Conservation (phyloP, 2,113 vertebrate species). For the Bos taurus region DNA sequence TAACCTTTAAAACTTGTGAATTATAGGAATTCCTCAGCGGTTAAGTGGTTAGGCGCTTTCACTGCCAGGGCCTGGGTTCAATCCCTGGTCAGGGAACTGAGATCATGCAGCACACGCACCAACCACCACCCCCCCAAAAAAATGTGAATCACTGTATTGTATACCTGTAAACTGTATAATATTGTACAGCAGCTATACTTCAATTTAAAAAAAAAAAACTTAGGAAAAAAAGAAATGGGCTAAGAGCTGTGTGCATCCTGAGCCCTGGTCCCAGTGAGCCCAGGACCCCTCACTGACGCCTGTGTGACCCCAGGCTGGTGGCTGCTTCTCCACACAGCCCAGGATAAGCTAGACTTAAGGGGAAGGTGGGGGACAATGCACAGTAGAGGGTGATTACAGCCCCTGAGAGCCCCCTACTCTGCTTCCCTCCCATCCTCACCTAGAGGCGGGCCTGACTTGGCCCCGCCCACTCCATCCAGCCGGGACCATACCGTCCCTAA, state of each 20-base stretch:
- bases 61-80: neutral
- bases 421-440: neutral
- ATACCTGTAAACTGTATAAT: neutral
- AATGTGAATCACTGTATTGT: neutral
- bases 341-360: neutral
- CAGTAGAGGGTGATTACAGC: fast-evolving
- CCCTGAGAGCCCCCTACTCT: neutral
- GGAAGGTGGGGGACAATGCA: neutral
- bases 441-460: neutral
- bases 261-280: neutral
- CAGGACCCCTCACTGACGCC: neutral
- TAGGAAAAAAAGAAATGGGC: neutral
- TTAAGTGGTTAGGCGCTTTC: neutral
- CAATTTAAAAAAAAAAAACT: neutral
- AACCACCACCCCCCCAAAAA: fast-evolving
- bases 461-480: neutral
- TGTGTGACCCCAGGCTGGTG: neutral
- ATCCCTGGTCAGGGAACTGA: neutral
- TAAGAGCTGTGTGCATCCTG: neutral
- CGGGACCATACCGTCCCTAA: neutral
- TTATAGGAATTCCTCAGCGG: neutral
- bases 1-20: neutral
- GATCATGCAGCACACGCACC: neutral
- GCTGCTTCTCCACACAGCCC: neutral
- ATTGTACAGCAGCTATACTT: neutral